Conservation (phyloP, 2,888 invertebrate genomes). For the Cephonodes hylas region DNA sequence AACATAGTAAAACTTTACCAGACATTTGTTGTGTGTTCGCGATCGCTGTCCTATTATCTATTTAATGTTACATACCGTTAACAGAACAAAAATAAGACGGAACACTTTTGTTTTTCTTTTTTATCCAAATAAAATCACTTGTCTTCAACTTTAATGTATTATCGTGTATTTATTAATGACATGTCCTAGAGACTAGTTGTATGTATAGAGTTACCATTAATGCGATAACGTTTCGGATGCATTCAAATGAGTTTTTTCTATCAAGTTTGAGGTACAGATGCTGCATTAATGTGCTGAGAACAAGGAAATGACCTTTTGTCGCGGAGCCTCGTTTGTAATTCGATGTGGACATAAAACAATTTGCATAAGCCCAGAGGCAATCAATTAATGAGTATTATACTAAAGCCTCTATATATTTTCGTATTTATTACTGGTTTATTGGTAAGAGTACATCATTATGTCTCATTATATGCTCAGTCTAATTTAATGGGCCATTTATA, state of each 20-base stretch:
- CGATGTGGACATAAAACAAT: neutral
- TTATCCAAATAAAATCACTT: too few species aligned
- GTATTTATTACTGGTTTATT: too few species aligned
- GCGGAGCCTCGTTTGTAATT: neutral
- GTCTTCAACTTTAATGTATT: neutral
- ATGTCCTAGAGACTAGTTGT: neutral
- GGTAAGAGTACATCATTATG: too few species aligned
- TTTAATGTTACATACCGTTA: neutral
- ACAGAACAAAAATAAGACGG: too few species aligned
- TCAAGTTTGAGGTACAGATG: neutral
- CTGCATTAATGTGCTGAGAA: neutral
- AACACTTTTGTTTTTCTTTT: neutral
- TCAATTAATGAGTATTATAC: too few species aligned
- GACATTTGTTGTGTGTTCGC: neutral
- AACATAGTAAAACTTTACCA: neutral
- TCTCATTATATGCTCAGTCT: too few species aligned
- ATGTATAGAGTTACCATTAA: neutral
- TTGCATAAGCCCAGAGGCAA: neutral
- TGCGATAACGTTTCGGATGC: neutral
- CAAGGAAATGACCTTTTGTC: constrained; percentile 6
- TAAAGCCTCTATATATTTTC: too few species aligned
- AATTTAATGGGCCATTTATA: too few species aligned
- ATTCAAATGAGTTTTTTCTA: neutral
- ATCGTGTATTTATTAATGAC: neutral
- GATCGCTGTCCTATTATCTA: neutral